Evolutionary conservation across 2,888 invertebrate species (phyloP).

Genomic region (Bhutanitis thaidina): DNA sequence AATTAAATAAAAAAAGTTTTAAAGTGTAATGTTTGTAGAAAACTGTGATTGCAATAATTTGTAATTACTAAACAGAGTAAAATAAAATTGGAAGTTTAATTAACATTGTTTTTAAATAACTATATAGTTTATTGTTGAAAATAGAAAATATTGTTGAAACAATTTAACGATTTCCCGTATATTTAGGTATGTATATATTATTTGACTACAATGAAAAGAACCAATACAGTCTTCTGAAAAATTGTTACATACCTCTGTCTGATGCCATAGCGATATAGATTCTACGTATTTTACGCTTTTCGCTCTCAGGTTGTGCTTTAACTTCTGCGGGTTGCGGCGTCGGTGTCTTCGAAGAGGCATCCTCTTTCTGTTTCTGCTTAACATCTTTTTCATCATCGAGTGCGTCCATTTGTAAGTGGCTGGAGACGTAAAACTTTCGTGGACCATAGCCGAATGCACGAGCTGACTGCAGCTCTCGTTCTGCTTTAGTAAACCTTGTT

Average conservation of each 20-base stretch:
- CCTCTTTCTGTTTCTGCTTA: slow-evolving; percentile 17
- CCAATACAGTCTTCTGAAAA: too few species aligned
- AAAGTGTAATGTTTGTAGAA: too few species aligned
- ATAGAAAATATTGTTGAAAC: too few species aligned
- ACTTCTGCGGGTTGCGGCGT: slow-evolving; percentile 53
- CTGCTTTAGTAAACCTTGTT: slow-evolving; percentile 85
- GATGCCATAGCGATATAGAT: slow-evolving; percentile 86
- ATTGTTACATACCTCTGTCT: slow-evolving; percentile 75
- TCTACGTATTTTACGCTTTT: slow-evolving; percentile 40
- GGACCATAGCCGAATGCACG: slow-evolving; percentile 86
- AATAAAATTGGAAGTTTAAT: too few species aligned
- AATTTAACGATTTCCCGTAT: too few species aligned
- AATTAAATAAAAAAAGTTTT: too few species aligned
- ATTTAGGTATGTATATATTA: too few species aligned
- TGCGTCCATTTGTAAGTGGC: slow-evolving; percentile 43
- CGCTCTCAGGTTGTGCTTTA: slow-evolving; percentile 36
- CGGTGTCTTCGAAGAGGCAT: slow-evolving; percentile 12
- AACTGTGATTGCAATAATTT: too few species aligned
- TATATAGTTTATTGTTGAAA: too few species aligned
- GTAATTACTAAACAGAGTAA: too few species aligned
- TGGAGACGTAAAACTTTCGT: slow-evolving; percentile 81
- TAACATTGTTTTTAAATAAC: too few species aligned
- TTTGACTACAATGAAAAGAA: too few species aligned
- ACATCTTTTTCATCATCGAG: slow-evolving; percentile 36
- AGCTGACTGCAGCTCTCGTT: slow-evolving; percentile 85